Base-by-base conservation (phyloP, 2,888 invertebrate genomes). In the Agrilus cyanescens region DNA sequence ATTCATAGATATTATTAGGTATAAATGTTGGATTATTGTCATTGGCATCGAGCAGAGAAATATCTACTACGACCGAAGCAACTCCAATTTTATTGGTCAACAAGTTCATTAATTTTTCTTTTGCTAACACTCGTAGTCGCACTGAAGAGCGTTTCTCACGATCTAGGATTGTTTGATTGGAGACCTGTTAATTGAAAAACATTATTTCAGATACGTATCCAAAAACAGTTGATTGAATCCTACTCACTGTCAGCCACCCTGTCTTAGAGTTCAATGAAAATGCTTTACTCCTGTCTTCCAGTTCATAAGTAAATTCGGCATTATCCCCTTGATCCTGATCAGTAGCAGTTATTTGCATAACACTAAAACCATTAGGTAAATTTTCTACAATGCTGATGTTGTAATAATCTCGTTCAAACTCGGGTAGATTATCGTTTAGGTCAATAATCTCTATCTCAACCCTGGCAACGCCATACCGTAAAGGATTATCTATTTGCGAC, bases 321-420 rank as follows among this genome's bases (percentile, higher is more conserved):
- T 91, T 90, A 48, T 87, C 87, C 0, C 82, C 88, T 68, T 86
- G 85, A 60, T 89, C 89, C 39, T 75, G 78, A 58, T 90, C 89
- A 1, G 75, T 70, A 0, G 89, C 89, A 57, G 85, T 76, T 8
- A 90, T 61, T 58, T 76, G 76, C 18, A 79, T 61, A 4, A 80
- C 78, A 53, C 78, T 78, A 55, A 80, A 80, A 2, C 89, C 89
- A 53, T 85, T 87, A 0, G 90, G 90, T 20, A 90, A 69, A 62
- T 91, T 91, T 61, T 91, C 91, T 34, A 90, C 89, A 49, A 91
- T 90, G 51, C 89, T 90, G 50, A 91, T 89, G 55, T 90, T 90
- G 60, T 91, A 90, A 55, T 85, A 80, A 55, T 88, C 88, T 0
- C 86, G 87, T 60, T 90, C 89, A 52, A 91, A 91, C 54, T 86